A percentile compares a stretch with the other conserved stretches of the same genome.
phyloP scores from a whole-genome alignment of 2,888 invertebrate species.

The Eugnorisma glareosa region DNA sequence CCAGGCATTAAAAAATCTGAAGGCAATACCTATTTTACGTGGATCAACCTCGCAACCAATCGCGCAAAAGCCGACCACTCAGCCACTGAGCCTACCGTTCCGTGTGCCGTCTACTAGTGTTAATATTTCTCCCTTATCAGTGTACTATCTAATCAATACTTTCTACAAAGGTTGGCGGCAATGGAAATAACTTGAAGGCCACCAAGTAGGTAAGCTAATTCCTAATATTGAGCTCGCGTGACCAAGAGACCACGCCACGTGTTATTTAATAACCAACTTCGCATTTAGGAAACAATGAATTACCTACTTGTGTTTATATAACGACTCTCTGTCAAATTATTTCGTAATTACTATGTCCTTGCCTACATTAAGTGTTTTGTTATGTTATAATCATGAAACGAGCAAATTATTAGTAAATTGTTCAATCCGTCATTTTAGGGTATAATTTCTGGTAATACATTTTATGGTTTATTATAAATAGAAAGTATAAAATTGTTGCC shows the following conservation, averaged over 20 bases:
- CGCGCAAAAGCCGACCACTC: not conserved
- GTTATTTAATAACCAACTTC: constrained; percentile 65
- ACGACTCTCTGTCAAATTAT: constrained; percentile 60
- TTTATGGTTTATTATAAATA: constrained; percentile 21
- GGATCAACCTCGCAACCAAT: not conserved
- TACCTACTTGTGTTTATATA: constrained; percentile 65
- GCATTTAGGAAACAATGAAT: constrained; percentile 69
- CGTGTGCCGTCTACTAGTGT: not conserved
- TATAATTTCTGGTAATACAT: constrained; percentile 30
- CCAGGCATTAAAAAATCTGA: not conserved
- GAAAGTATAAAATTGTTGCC: constrained; percentile 9
- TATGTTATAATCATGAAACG: constrained; percentile 43
- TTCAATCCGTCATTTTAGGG: constrained; percentile 36
- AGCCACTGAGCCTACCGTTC: not conserved
- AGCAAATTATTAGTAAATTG: constrained; percentile 49
- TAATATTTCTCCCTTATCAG: constrained; percentile 12
- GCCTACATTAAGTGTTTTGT: constrained; percentile 54
- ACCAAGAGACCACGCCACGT: constrained; percentile 60
- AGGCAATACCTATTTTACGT: not conserved
- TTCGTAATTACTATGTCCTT: constrained; percentile 64
- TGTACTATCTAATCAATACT: constrained; percentile 33
- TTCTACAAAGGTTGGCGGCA: constrained; percentile 5
- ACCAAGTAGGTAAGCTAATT: constrained; percentile 44
- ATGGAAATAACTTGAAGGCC: constrained; percentile 57
- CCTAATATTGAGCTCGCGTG: constrained; percentile 71